Conservation (phyloP, 2,113 vertebrate species). For the Rhinogobius similis region DNA sequence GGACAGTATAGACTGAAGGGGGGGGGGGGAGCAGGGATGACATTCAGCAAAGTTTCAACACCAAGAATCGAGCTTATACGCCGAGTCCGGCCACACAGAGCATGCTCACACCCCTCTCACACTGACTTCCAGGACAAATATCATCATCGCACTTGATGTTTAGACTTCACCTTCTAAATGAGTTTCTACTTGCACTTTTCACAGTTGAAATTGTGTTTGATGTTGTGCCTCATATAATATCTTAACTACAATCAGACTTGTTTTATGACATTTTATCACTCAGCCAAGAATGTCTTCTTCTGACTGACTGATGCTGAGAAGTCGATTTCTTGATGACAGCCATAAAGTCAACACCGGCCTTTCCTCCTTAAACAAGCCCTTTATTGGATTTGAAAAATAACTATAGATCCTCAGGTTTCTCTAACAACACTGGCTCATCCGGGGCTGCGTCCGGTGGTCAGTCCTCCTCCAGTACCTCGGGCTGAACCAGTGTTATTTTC, state of each 20-base stretch:
- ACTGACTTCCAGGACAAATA: neutral
- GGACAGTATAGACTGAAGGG: no score
- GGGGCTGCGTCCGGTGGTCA: slow-evolving; percentile 45
- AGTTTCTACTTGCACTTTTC: neutral
- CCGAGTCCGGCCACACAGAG: no score
- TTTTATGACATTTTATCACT: neutral
- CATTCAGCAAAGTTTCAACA: no score
- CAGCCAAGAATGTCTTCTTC: no score
- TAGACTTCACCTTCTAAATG: neutral
- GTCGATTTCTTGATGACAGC: slow-evolving; percentile 48
- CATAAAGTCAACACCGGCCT: slow-evolving; percentile 42
- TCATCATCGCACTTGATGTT: neutral
- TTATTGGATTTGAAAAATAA: slow-evolving; percentile 39
- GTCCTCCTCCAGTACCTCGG: slow-evolving; percentile 33
- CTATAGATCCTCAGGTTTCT: slow-evolving; percentile 53
- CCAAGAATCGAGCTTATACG: no score
- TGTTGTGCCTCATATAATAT: neutral
- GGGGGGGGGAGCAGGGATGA: no score
- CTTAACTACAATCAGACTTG: no score
- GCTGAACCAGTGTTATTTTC: slow-evolving; percentile 46
- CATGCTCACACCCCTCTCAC: no score
- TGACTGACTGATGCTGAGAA: slow-evolving; percentile 13
- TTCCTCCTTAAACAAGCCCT: slow-evolving; percentile 49
- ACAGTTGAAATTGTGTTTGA: neutral
- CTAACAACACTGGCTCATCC: slow-evolving; percentile 55